Evolutionary conservation across 2,888 invertebrate species (phyloP).

Genomic region (Tachina grossa): DNA sequence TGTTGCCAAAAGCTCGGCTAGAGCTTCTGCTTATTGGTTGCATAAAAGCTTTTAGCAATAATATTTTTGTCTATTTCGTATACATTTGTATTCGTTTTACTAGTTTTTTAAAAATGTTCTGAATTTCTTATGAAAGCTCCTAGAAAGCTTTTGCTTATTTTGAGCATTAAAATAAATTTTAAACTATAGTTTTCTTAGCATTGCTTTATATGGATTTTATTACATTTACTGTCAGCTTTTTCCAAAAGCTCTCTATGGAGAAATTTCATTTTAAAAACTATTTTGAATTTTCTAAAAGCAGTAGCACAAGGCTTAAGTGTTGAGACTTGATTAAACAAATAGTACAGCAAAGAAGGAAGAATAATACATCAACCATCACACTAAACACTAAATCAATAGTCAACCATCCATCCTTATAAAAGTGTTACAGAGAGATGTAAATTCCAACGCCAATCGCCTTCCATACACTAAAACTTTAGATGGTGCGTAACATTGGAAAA

Average conservation of each 20-base stretch:
- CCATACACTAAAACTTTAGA: constrained; percentile 47
- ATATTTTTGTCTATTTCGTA: neutral
- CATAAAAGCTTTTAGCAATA: neutral
- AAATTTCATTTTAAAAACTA: neutral
- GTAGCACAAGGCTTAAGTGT: constrained; percentile 1
- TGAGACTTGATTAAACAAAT: constrained; percentile 11
- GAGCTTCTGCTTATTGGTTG: no score
- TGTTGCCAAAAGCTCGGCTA: no score
- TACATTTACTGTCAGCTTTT: neutral
- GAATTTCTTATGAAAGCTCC: neutral
- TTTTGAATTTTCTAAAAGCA: neutral
- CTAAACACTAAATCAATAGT: constrained; percentile 69
- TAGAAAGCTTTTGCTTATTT: neutral
- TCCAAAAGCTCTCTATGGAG: neutral
- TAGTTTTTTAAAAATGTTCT: neutral
- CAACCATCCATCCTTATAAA: constrained; percentile 53
- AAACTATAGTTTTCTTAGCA: no score
- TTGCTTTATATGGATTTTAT: no score
- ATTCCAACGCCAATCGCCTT: constrained; percentile 31
- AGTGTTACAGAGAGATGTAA: constrained; percentile 61
- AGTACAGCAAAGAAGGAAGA: constrained; percentile 17
- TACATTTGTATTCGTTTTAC: neutral
- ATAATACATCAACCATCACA: constrained; percentile 51
- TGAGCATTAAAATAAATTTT: neutral
- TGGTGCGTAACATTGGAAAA: constrained; percentile 68